A percentile compares a stretch with the other conserved stretches of the same genome.
Evolutionary conservation across 2,888 invertebrate species (phyloP).

Genomic region (Dione vanillae): DNA sequence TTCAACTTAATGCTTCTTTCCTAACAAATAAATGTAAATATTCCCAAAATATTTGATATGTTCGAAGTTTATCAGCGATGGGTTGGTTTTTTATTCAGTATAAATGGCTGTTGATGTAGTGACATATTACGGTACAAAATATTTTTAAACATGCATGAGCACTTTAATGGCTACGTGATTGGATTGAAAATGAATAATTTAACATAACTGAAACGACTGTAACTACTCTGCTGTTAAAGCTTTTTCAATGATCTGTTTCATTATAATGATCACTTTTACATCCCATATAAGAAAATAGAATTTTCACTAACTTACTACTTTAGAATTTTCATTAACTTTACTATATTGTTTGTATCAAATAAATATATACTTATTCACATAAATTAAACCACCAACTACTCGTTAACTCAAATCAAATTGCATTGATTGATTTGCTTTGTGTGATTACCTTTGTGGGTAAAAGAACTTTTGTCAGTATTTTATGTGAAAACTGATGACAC

Average conservation of each 20-base stretch:
- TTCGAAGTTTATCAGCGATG: too few relatives aligned
- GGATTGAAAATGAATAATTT: slow-evolving; percentile 27
- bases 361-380: too few relatives aligned
- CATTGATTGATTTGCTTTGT: background rate
- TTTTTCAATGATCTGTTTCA: too few relatives aligned
- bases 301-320: background rate
- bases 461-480: too few relatives aligned
- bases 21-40: background rate
- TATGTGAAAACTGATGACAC: background rate
- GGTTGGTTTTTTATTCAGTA: background rate
- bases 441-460: slow-evolving; percentile 19
- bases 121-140: slow-evolving; percentile 11
- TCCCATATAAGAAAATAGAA: too few relatives aligned
- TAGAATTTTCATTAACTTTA: background rate
- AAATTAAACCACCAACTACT: too few relatives aligned
- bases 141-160: slow-evolving; percentile 24
- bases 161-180: slow-evolving; percentile 28
- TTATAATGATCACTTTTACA: too few relatives aligned
- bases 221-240: slow-evolving; percentile 1
- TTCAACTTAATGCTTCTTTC: background rate
- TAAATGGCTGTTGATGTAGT: background rate
- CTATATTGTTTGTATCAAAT: too few relatives aligned
- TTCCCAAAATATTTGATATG: background rate
- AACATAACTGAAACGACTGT: slow-evolving; percentile 7
- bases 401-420: too few relatives aligned